Evolutionary conservation across 2,797 vertebrate species (phyloP).

Genomic region (Urosaurus nigricauda): DNA sequence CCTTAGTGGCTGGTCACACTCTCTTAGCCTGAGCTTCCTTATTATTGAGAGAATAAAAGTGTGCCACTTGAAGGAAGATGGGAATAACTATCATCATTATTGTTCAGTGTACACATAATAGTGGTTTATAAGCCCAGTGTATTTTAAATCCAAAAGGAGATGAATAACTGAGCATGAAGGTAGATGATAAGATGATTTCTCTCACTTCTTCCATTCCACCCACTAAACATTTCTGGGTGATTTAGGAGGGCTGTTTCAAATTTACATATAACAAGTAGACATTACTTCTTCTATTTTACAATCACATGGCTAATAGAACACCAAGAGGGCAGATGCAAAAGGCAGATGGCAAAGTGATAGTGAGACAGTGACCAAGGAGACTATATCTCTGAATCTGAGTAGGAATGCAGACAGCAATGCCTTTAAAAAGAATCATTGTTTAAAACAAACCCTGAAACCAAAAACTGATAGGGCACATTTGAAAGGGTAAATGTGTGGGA

Average conservation of each 20-base stretch:
- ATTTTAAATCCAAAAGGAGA: slow-evolving; percentile 1
- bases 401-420: background rate
- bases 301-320: slow-evolving; percentile 23
- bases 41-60: background rate
- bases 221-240: slow-evolving; percentile 12
- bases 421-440: background rate
- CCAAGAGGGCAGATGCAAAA: slow-evolving; percentile 1
- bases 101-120: background rate
- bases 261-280: slow-evolving; percentile 31
- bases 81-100: background rate
- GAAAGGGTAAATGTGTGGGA: too few relatives aligned
- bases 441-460: background rate
- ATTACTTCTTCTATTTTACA: slow-evolving; percentile 24
- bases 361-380: slow-evolving; percentile 5
- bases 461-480: background rate
- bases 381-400: slow-evolving; percentile 19
- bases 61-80: background rate
- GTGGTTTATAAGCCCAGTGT: background rate
- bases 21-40: background rate
- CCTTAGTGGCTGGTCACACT: too few relatives aligned
- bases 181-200: slow-evolving; percentile 9
- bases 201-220: background rate
- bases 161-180: background rate
- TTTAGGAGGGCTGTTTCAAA: slow-evolving; percentile 21
- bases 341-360: slow-evolving; percentile 20